Conservation (phyloP, 2,888 invertebrate genomes). For the Trilocha varians region DNA sequence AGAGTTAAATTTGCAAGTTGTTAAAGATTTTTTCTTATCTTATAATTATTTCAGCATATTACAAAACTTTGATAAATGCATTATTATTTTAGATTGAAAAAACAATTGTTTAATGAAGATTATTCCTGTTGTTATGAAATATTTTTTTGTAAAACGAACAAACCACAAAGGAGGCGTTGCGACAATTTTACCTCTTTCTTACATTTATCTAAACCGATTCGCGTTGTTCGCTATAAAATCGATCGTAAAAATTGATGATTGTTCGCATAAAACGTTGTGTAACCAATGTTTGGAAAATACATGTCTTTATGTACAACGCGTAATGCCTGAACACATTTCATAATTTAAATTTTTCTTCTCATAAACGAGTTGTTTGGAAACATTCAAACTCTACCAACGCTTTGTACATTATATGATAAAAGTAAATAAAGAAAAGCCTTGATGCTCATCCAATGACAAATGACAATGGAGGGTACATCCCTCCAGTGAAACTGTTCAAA, state of each 20-base stretch:
- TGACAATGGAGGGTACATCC: conserved; percentile 66
- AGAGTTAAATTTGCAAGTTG: no score
- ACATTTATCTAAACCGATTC: conserved; percentile 6
- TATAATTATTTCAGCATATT: no score
- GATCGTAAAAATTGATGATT: conserved; percentile 46
- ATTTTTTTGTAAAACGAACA: conserved; percentile 5
- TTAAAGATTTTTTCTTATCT: no score
- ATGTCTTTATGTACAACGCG: conserved; percentile 24
- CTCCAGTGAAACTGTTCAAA: conserved; percentile 29
- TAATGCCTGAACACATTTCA: background rate
- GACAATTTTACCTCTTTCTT: background rate
- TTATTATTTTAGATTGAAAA: no score
- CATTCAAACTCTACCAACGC: no score
- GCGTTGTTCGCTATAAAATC: conserved; percentile 28
- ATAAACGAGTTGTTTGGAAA: no score
- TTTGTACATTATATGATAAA: conserved; percentile 27
- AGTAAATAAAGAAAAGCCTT: conserved; percentile 64
- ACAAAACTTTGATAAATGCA: no score
- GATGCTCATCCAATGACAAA: conserved; percentile 67
- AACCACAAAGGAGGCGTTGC: background rate
- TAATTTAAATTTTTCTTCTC: background rate
- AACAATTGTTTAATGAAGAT: no score
- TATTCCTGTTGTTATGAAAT: no score
- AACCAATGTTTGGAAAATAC: conserved; percentile 42
- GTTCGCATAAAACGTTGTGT: conserved; percentile 34